A percentile compares a stretch with the other conserved stretches of the same genome.
Evolutionary conservation across 1,140 invertebrate genomes (phyloP).

Genomic region (Dendroctonus ponderosae): DNA sequence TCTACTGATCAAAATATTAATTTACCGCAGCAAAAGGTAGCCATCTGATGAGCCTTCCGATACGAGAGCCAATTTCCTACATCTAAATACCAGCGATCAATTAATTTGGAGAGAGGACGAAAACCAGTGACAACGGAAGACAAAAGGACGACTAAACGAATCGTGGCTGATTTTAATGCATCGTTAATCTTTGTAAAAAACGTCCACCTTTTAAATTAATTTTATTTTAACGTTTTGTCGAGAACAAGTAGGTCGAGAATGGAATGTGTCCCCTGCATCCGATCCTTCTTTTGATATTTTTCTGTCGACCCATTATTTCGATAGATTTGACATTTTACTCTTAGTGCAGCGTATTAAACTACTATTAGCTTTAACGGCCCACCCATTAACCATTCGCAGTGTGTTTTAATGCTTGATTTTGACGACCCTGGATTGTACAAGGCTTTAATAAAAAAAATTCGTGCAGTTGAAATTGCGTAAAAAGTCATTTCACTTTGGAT

Average conservation of each 20-base stretch:
- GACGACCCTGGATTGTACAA: too few species aligned
- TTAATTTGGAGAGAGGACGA: conserved; percentile 24
- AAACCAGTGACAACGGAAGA: conserved; percentile 31
- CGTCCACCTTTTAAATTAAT: conserved; percentile 31
- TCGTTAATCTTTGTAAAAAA: conserved; percentile 33
- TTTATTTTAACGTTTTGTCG: conserved; percentile 29
- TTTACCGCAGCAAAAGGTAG: conserved; percentile 13
- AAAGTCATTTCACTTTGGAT: too few species aligned
- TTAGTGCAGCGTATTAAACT: conserved; percentile 6
- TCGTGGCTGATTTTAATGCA: conserved; percentile 32
- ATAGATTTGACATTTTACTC: conserved; percentile 4
- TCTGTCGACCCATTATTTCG: background rate
- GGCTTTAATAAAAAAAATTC: too few species aligned
- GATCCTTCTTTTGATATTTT: conserved; percentile 9
- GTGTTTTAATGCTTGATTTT: too few species aligned
- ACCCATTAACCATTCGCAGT: background rate
- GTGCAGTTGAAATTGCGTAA: too few species aligned
- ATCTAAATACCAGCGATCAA: conserved; percentile 31
- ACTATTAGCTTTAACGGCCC: background rate
- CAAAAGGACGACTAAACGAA: conserved; percentile 33
- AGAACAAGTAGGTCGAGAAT: conserved; percentile 26
- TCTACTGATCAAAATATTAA: too few species aligned
- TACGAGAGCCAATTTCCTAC: conserved; percentile 26
- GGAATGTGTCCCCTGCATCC: conserved; percentile 24
- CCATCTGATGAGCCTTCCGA: conserved; percentile 1